These are phyloP conservation scores for Anser cygnoides DNA, from an alignment of 2,113 vertebrate genomes.

Conservation along the genomic window DNA sequence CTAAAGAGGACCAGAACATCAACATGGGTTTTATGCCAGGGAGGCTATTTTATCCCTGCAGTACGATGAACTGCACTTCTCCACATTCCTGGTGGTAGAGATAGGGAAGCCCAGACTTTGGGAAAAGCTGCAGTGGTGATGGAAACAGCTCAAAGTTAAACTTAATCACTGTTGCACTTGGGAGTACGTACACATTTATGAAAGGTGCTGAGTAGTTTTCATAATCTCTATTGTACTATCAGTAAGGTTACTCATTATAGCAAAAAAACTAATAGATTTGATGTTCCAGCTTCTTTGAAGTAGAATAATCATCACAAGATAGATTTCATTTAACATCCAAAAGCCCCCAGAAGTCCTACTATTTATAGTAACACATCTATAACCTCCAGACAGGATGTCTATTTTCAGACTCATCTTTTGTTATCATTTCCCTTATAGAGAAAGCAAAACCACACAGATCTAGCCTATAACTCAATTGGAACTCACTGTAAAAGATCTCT, in stretches of 20 bases:
- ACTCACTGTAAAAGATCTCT: not conserved
- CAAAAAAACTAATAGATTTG: not conserved
- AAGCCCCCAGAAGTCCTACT: slow-evolving; percentile 1
- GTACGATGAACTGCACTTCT: not conserved
- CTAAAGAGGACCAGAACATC: not conserved
- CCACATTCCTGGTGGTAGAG: not conserved
- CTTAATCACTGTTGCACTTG: not conserved
- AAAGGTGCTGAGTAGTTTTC: not conserved
- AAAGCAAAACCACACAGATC: not conserved
- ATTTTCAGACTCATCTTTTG: slow-evolving; percentile 35
- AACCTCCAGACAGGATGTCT: not conserved
- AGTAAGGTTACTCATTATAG: not conserved
- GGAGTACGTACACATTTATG: not conserved
- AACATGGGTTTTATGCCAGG: not conserved
- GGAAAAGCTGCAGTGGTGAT: not conserved
- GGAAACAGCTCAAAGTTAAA: not conserved
- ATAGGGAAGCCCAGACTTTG: not conserved
- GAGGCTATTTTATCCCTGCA: not conserved
- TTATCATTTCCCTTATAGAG: slow-evolving; percentile 11
- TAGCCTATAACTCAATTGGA: not conserved
- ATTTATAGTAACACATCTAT: slow-evolving; percentile 22
- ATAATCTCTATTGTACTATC: not conserved
- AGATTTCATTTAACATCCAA: not conserved
- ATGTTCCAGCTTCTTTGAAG: not conserved
- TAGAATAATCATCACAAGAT: slow-evolving; percentile 1